Conservation (phyloP, 2,797 vertebrate genomes). For the Sphenodon punctatus region DNA sequence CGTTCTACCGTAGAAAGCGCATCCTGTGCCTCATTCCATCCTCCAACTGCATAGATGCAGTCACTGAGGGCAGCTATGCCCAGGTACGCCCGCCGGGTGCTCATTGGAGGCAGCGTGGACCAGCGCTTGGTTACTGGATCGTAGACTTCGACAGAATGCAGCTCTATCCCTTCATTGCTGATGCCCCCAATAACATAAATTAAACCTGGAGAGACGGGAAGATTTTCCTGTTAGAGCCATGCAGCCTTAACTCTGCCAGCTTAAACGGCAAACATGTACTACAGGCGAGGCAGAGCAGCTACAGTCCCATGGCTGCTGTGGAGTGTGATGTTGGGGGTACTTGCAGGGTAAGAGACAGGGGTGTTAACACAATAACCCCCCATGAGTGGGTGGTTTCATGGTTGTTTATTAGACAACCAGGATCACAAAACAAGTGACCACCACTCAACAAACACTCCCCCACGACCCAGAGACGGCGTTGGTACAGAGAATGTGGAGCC, state of each 20-base stretch:
- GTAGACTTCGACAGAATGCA: conserved; percentile 90
- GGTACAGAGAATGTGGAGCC: too few relatives aligned
- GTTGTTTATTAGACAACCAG: too few relatives aligned
- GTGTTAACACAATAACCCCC: too few relatives aligned
- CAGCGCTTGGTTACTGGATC: conserved; percentile 92
- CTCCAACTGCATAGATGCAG: conserved; percentile 93
- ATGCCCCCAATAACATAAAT: conserved; percentile 96
- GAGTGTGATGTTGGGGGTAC: too few relatives aligned
- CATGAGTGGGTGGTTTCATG: too few relatives aligned
- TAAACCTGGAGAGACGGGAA: conserved; percentile 80
- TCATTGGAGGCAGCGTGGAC: conserved; percentile 92
- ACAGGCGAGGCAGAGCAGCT: neutral
- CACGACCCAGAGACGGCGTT: too few relatives aligned
- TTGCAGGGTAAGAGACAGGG: too few relatives aligned
- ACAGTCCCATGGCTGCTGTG: too few relatives aligned
- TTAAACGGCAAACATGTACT: neutral
- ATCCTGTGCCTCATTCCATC: conserved; percentile 93
- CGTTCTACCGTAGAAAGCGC: conserved; percentile 93
- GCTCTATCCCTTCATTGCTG: conserved; percentile 90
- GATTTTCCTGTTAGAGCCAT: conserved; percentile 17
- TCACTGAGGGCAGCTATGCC: conserved; percentile 92
- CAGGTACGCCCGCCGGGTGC: conserved; percentile 88
- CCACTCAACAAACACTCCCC: too few relatives aligned
- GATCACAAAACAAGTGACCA: too few relatives aligned
- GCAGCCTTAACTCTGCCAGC: neutral